Evolutionary conservation across 2,888 invertebrate species (phyloP).

Genomic region (Cantharis rufa): DNA sequence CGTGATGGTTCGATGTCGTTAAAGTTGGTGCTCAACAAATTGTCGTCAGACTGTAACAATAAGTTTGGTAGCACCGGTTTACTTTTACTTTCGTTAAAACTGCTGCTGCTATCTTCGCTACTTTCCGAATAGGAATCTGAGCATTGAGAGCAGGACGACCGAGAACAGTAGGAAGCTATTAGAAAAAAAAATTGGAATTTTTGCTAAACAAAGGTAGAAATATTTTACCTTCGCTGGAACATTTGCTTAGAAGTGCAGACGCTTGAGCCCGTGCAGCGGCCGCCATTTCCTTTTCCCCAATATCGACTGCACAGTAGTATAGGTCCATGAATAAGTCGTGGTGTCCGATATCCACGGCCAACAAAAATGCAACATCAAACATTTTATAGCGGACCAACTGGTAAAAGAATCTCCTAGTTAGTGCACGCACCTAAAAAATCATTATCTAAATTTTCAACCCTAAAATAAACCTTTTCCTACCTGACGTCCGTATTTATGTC

Average conservation of each 20-base stretch:
- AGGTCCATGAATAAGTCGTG: slow-evolving; percentile 87
- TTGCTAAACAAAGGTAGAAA: neutral
- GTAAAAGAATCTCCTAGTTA: slow-evolving; percentile 87
- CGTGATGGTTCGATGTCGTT: slow-evolving; percentile 47
- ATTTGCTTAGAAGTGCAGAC: slow-evolving; percentile 52
- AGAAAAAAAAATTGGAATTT: slow-evolving; percentile 40
- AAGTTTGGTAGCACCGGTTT: neutral
- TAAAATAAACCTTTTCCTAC: slow-evolving; percentile 33
- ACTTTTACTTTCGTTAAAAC: slow-evolving; percentile 18
- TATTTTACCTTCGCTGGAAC: slow-evolving; percentile 51
- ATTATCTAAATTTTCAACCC: slow-evolving; percentile 3
- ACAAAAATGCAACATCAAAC: slow-evolving; percentile 80
- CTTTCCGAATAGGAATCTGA: slow-evolving; percentile 55
- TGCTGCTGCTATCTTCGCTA: slow-evolving; percentile 51
- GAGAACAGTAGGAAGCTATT: slow-evolving; percentile 71
- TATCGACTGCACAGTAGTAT: slow-evolving; percentile 70
- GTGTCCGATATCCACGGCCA: slow-evolving; percentile 84
- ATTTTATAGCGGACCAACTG: slow-evolving; percentile 76
- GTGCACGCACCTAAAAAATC: slow-evolving; percentile 69
- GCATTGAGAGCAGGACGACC: slow-evolving; percentile 72
- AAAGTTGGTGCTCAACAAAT: slow-evolving; percentile 52
- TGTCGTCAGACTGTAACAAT: slow-evolving; percentile 38
- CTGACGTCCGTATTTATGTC: slow-evolving; percentile 73
- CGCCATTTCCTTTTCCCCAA: slow-evolving; percentile 66
- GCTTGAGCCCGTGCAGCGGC: slow-evolving; percentile 74